These are phyloP conservation scores for Petroica traversi DNA, from an alignment of 2,113 vertebrate genomes.

Conservation along the genomic window DNA sequence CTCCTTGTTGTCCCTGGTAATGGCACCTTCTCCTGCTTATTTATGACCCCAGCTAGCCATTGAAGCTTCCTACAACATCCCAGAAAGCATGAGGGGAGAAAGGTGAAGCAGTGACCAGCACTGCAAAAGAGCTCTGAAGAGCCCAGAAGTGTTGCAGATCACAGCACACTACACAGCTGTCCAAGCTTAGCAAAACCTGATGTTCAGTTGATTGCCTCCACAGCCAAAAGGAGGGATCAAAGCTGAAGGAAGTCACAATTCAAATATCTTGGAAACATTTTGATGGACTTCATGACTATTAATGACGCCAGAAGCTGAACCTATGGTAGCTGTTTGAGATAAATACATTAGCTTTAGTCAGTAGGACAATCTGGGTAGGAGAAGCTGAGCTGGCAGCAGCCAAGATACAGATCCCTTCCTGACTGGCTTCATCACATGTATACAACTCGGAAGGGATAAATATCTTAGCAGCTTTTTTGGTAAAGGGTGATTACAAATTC, in stretches of 20 bases:
- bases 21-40: neutral
- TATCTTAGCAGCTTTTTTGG: neutral
- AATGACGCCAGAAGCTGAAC: neutral
- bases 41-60: neutral
- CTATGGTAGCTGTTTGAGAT: neutral
- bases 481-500: accelerated
- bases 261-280: neutral
- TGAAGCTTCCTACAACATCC: neutral
- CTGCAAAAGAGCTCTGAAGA: neutral
- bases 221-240: neutral
- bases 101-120: neutral
- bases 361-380: neutral
- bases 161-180: neutral
- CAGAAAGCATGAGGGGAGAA: neutral
- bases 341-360: neutral
- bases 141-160: neutral
- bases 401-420: neutral
- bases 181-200: neutral
- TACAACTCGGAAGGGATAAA: neutral
- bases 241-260: neutral
- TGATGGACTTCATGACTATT: neutral
- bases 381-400: neutral
- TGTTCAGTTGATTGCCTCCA: neutral
- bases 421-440: neutral
- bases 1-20: neutral